A percentile compares a stretch with the other conserved stretches of the same genome.
These are phyloP conservation scores for Enhydra lutris DNA, from an alignment of 2,113 vertebrate genomes.

Conservation along the genomic window DNA sequence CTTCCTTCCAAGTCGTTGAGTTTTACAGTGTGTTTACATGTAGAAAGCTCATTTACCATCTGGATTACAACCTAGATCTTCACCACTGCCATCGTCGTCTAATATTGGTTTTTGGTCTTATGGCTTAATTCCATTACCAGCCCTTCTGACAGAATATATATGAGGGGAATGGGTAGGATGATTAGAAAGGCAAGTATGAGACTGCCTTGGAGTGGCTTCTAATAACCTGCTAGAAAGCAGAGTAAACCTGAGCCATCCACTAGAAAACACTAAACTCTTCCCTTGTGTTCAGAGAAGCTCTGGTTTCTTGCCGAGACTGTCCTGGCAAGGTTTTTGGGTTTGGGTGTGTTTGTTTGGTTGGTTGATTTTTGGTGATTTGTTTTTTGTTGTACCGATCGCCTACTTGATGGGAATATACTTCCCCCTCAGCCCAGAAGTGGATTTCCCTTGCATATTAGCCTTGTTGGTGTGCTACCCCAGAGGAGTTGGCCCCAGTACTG, in stretches of 20 bases:
- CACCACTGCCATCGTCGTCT: neutral
- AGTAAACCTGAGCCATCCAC: conserved; percentile 26
- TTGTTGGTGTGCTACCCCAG: conserved; percentile 31
- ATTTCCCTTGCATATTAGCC: conserved; percentile 29
- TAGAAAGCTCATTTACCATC: conserved; percentile 15
- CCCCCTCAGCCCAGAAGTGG: neutral
- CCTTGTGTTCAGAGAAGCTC: conserved; percentile 13
- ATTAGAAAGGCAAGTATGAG: neutral
- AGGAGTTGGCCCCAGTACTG: conserved; percentile 39
- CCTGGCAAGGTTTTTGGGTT: neutral
- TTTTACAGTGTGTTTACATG: conserved; percentile 6
- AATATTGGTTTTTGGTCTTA: conserved; percentile 17
- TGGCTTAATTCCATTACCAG: neutral
- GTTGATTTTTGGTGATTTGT: neutral
- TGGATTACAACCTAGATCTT: neutral
- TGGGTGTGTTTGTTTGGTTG: neutral
- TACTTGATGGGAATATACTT: neutral
- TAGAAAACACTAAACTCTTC: conserved; percentile 11
- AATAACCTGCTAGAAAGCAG: neutral
- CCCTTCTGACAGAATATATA: neutral
- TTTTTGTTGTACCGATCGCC: neutral
- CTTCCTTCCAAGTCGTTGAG: conserved; percentile 25
- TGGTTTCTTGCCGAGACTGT: neutral
- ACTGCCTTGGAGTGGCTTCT: neutral
- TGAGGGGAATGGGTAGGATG: neutral